Percentiles rank a stretch among this genome's conserved stretches.
phyloP scores from a whole-genome alignment of 35 echinoderm and acorn worm species.

The Strongylocentrotus purpuratus region DNA sequence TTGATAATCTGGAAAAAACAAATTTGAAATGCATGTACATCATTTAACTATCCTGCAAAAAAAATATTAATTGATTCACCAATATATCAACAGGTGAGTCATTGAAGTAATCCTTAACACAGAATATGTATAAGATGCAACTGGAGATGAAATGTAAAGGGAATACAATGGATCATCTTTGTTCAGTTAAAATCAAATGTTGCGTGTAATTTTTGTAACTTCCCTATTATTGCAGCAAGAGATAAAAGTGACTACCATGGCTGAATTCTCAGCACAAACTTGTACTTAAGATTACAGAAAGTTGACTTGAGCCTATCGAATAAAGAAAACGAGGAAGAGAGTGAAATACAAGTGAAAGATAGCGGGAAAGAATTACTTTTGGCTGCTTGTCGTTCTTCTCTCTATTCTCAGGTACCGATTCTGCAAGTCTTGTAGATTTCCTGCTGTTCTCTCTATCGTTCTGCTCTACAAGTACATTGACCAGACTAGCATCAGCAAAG shows the following conservation, averaged over 20 bases:
- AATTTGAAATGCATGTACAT: too few relatives aligned
- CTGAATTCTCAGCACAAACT: not conserved
- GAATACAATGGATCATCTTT: too few relatives aligned
- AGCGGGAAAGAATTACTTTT: not conserved
- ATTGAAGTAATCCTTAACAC: too few relatives aligned
- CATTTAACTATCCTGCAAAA: too few relatives aligned
- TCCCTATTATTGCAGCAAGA: not conserved
- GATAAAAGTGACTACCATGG: not conserved
- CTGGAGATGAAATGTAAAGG: too few relatives aligned
- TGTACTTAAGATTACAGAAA: not conserved
- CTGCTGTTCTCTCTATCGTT: slow-evolving; percentile 58
- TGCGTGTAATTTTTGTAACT: not conserved
- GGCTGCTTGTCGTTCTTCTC: slow-evolving; percentile 16
- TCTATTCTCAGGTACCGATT: slow-evolving; percentile 39
- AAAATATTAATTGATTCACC: too few relatives aligned
- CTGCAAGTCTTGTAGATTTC: slow-evolving; percentile 38
- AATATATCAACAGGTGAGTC: too few relatives aligned
- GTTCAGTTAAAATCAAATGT: not conserved
- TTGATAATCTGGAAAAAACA: too few relatives aligned
- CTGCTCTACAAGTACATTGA: slow-evolving; percentile 71
- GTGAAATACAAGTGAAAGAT: not conserved
- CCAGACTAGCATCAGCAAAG: slow-evolving; percentile 91
- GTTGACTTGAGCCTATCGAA: not conserved
- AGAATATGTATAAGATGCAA: too few relatives aligned
- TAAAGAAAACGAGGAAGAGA: not conserved